Conservation (phyloP, 2,797 vertebrate genomes). For the Rhodeus uyekii region DNA sequence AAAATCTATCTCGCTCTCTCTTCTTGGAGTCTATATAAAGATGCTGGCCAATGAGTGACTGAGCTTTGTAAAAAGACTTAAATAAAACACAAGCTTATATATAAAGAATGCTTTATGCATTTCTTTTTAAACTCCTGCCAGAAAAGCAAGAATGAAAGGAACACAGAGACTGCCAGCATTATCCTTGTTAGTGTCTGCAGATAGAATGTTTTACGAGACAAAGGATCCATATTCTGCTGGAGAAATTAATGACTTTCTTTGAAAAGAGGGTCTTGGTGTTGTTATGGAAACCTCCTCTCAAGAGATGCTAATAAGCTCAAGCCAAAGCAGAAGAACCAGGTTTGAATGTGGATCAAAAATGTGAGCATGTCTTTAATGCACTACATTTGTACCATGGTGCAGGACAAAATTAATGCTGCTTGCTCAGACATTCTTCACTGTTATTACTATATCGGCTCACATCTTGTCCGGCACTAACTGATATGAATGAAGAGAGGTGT, state of each 20-base stretch:
- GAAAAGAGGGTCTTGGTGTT: conserved; percentile 45
- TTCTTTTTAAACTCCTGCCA: conserved; percentile 24
- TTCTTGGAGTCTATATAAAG: conserved; percentile 4
- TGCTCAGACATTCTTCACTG: background rate
- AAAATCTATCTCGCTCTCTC: background rate
- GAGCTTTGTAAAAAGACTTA: conserved; percentile 12
- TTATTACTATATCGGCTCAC: background rate
- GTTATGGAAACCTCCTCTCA: conserved; percentile 52
- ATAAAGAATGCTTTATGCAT: conserved; percentile 15
- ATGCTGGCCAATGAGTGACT: background rate
- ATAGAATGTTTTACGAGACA: conserved; percentile 44
- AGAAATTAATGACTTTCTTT: conserved; percentile 45
- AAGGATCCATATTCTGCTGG: conserved; percentile 46
- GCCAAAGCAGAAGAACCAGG: conserved; percentile 37
- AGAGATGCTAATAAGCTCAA: conserved; percentile 44
- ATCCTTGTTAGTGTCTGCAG: conserved; percentile 43
- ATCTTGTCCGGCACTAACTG: background rate
- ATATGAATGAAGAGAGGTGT: background rate
- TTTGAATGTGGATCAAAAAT: conserved; percentile 33
- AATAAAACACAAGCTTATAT: conserved; percentile 29
- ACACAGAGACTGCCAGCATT: conserved; percentile 34
- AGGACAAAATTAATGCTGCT: background rate
- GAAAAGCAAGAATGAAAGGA: conserved; percentile 37
- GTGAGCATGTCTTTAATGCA: conserved; percentile 18
- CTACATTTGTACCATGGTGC: background rate